Base-by-base conservation (phyloP, 2,113 vertebrate genomes). In the Odontesthes bonariensis region DNA sequence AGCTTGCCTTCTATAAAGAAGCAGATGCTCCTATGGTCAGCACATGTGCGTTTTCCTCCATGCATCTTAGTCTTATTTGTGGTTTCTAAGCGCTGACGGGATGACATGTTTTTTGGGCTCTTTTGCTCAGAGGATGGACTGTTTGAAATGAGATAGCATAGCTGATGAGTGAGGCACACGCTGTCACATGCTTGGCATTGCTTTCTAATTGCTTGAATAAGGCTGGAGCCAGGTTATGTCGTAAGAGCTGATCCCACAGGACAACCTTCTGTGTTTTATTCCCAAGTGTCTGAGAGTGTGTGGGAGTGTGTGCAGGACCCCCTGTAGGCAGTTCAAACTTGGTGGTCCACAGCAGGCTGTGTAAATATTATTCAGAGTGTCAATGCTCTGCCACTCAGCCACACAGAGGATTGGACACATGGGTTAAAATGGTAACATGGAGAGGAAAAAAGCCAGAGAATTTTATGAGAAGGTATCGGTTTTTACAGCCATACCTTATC, bases 361-460 rank as follows among this genome's bases (percentile, higher is more conserved):
- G 82, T 91, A 92, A 91, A 91, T 89, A 91, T 91, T 90, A 86
- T 84, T 66, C 11, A 1, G 59, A 75, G 77, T 27, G 17, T 86
- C 83, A 89, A 83, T 75, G 68, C 51, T 72, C 69, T 66, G 63
- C 81, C 74, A 73, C 66, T 86, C 68, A 56, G 35, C 23, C 70
- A 22, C 67, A 71, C 73, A 69, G 71, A 80, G 52, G 62, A 73
- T 65, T 47, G 49, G 32, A 78, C 71, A 77, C 67, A 38, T 1
- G 27, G 31, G 46, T 23, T 33, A 8, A 44, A 59, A 19, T 60
- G 0, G 22, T 38, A 60, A 31, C 51, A n/a, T 47, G 53, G 16
- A 35, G 31, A 60, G 33, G 2, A 46, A 38, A 35, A 35, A 53
- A 47, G 0, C 19, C 38, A 70, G 38, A n/a, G 20, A 20, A 40